Evolutionary conservation across 2,797 vertebrate species (phyloP).

Genomic region (Eulemur albifrons): DNA sequence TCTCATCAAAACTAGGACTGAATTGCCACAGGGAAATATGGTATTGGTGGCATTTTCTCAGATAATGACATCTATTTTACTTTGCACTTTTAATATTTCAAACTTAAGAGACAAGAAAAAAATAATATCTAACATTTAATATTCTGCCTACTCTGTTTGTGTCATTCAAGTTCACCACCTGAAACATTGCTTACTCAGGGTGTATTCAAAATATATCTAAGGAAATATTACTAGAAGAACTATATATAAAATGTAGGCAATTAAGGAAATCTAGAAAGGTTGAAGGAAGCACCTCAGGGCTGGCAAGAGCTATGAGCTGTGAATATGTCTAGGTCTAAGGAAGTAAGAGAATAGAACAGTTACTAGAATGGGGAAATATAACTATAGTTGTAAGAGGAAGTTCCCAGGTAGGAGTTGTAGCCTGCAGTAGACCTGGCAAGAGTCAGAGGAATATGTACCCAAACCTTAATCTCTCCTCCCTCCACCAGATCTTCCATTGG

Average conservation of each 20-base stretch:
- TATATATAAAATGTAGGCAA: not conserved
- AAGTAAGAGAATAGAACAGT: not conserved
- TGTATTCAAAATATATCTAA: not conserved
- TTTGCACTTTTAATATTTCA: conserved; percentile 47
- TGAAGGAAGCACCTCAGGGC: not conserved
- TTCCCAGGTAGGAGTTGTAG: not conserved
- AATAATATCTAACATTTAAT: not conserved
- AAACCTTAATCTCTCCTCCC: not conserved
- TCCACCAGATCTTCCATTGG: not conserved
- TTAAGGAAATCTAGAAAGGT: not conserved
- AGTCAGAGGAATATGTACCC: not conserved
- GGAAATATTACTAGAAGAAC: not conserved
- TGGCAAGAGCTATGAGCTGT: not conserved
- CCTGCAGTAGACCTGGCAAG: not conserved
- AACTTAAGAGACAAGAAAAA: conserved; percentile 18
- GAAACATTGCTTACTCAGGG: not conserved
- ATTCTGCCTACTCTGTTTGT: not conserved
- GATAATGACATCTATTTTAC: conserved; percentile 35
- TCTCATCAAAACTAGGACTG: conserved; percentile 31
- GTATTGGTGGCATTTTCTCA: conserved; percentile 34
- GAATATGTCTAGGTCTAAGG: not conserved
- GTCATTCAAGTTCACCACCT: not conserved
- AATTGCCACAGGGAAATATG: not conserved
- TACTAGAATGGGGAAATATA: not conserved
- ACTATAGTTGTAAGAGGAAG: not conserved